Conservation (phyloP, 2,113 vertebrate genomes). For the Erythrocercus mccallii region DNA sequence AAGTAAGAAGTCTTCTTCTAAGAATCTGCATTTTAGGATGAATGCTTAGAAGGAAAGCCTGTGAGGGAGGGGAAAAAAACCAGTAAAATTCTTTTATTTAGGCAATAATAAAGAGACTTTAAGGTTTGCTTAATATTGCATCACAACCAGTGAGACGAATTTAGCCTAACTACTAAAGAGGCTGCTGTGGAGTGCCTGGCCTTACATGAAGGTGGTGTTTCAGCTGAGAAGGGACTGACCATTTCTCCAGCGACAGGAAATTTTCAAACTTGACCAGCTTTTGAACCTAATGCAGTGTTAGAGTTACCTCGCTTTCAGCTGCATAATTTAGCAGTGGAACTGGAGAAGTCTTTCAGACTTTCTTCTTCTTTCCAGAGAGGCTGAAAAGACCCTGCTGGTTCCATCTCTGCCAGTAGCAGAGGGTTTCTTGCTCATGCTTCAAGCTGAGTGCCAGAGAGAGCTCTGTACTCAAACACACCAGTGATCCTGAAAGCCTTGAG, state of each 20-base stretch:
- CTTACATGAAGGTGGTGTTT: background rate
- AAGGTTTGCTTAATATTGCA: background rate
- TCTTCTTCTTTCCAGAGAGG: background rate
- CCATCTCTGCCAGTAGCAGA: background rate
- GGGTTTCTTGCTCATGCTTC: background rate
- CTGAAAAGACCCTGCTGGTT: background rate
- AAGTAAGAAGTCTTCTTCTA: background rate
- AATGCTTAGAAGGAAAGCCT: background rate
- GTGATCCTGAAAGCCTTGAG: background rate
- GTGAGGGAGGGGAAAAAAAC: too few relatives aligned
- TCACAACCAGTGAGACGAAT: background rate
- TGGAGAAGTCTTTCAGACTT: background rate
- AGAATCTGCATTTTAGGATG: background rate
- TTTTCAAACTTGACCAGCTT: background rate
- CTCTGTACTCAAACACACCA: accelerated
- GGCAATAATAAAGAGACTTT: background rate
- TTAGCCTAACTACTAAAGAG: background rate
- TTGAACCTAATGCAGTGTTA: background rate
- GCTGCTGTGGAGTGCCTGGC: background rate
- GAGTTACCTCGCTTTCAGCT: background rate
- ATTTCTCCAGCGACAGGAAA: background rate
- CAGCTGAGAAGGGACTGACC: background rate
- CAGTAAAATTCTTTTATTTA: background rate
- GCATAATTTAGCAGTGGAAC: slow-evolving; percentile 11
- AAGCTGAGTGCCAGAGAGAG: background rate